These are phyloP conservation scores for Decapterus maruadsi DNA, from an alignment of 2,797 vertebrate species.

Conservation along the genomic window DNA sequence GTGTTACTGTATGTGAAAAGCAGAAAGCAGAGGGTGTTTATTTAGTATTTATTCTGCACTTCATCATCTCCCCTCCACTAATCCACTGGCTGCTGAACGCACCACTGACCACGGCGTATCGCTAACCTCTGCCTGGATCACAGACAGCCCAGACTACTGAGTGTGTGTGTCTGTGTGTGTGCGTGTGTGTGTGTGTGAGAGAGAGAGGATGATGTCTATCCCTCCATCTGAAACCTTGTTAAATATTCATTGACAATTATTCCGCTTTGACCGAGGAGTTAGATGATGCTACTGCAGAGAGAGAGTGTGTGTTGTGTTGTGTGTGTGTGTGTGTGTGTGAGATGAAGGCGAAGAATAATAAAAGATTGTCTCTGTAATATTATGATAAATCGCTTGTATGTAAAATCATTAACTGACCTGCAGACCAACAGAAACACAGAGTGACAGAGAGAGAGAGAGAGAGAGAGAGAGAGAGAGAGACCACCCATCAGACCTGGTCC, in stretches of 20 bases:
- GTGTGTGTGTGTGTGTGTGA: background rate
- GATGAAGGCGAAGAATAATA: constrained; percentile 50
- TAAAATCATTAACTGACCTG: constrained; percentile 70
- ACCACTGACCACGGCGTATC: constrained; percentile 76
- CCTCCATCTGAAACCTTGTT: constrained; percentile 87
- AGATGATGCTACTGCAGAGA: constrained; percentile 72
- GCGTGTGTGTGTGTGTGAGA: constrained; percentile 35
- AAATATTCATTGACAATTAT: constrained; percentile 93
- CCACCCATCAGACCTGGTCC: constrained; percentile 26
- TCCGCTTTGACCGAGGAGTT: constrained; percentile 86
- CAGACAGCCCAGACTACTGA: constrained; percentile 19
- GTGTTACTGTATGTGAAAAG: constrained; percentile 57
- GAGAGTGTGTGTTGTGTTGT: constrained; percentile 14
- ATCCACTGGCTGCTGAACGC: constrained; percentile 78
- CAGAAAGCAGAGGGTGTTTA: constrained; percentile 70
- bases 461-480: constrained; percentile 11
- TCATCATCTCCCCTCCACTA: constrained; percentile 78
- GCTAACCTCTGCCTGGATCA: constrained; percentile 73
- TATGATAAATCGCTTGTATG: constrained; percentile 73
- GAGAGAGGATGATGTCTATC: constrained; percentile 79
- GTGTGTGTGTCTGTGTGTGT: constrained; percentile 34
- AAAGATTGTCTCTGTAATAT: constrained; percentile 67
- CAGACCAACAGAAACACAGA: constrained; percentile 47
- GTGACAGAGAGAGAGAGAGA: constrained; percentile 1
- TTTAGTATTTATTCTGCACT: constrained; percentile 83